These are phyloP conservation scores for western clawed frog (Xenopus tropicalis) DNA, from an alignment of 2,113 vertebrate species.

Conservation along the genomic window DNA sequence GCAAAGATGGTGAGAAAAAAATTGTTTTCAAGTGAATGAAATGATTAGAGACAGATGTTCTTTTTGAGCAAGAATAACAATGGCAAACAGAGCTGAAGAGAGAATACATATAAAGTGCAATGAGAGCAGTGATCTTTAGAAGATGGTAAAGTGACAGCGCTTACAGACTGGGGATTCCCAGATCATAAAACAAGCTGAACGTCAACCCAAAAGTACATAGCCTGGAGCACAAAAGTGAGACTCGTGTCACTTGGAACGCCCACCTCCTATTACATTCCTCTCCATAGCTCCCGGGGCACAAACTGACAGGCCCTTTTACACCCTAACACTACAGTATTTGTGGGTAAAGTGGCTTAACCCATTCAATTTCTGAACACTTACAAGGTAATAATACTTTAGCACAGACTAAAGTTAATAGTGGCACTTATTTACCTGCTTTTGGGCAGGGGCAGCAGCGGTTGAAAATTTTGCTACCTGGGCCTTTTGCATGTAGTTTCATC, in stretches of 20 bases:
- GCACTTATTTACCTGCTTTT: too few species aligned
- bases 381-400: too few species aligned
- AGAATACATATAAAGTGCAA: too few species aligned
- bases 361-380: background rate
- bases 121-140: background rate
- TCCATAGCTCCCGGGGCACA: slow-evolving; percentile 15
- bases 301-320: slow-evolving; percentile 27
- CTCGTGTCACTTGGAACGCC: slow-evolving; percentile 26
- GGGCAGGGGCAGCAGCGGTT: too few species aligned
- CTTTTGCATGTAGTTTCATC: too few species aligned
- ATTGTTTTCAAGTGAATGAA: too few species aligned
- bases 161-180: slow-evolving; percentile 37
- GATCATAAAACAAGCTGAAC: slow-evolving; percentile 37
- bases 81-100: too few species aligned
- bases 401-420: too few species aligned
- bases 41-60: too few species aligned
- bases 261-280: slow-evolving; percentile 29
- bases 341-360: slow-evolving; percentile 28
- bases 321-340: background rate
- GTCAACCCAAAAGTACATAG: slow-evolving; percentile 34
- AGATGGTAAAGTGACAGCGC: background rate
- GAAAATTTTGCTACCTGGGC: too few species aligned
- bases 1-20: too few species aligned
- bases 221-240: slow-evolving; percentile 13
- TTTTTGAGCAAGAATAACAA: too few species aligned